phyloP scores from a whole-genome alignment of 2,888 invertebrate genomes.

The Apamea sordens region DNA sequence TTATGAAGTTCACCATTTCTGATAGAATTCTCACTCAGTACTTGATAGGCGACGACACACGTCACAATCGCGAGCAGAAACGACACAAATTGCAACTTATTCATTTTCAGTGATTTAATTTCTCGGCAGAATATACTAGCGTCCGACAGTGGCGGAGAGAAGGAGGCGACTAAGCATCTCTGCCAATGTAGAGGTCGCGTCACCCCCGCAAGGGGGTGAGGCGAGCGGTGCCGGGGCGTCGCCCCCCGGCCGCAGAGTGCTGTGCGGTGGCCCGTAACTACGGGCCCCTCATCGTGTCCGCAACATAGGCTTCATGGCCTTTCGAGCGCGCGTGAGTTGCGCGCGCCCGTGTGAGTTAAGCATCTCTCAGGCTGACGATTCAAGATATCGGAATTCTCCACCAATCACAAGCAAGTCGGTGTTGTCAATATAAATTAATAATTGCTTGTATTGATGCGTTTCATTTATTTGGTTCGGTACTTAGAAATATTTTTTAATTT shows the following conservation, averaged over 20 bases:
- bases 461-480: background rate
- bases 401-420: conserved; percentile 12
- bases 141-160: background rate
- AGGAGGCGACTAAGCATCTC: background rate
- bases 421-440: background rate
- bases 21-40: background rate
- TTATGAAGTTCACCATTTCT: background rate
- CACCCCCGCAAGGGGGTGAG: too few species aligned
- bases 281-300: too few species aligned
- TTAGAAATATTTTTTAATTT: too few species aligned
- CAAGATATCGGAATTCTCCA: background rate
- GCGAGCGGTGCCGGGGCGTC: too few species aligned
- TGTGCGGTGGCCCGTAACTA: too few species aligned
- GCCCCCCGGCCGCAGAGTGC: too few species aligned
- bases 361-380: background rate
- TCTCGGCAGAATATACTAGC: background rate
- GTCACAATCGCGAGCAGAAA: background rate
- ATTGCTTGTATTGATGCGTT: background rate
- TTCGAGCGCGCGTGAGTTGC: too few species aligned
- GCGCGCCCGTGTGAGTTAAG: too few species aligned
- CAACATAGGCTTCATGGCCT: too few species aligned
- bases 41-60: background rate
- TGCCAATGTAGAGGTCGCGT: too few species aligned
- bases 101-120: conserved; percentile 14
- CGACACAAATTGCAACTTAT: background rate